Base-by-base conservation (phyloP, 2,888 invertebrate species). In the Acrobasis suavella region DNA sequence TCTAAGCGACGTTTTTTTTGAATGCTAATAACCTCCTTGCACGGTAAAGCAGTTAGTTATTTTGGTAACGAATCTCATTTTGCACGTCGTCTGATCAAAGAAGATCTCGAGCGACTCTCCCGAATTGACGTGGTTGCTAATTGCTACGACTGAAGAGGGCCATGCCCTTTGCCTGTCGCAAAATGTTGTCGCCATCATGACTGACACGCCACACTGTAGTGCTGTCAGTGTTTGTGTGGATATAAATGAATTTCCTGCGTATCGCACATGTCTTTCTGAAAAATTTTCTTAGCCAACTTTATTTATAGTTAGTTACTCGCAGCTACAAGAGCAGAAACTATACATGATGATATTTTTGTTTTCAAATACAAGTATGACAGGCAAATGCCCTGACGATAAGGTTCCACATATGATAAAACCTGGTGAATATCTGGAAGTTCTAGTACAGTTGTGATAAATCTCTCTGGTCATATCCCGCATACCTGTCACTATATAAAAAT, bases 61-160 rank as follows among this genome's bases (percentile, higher is more conserved):
- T 87, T 84, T 85, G 85, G 86, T 78, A 68, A 76, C 78, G 75
- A 81, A 83, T 82, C 76, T 85, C 83, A 80, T 86, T 86, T 86
- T 83, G 85, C 82, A 76, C 73, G 73, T 70, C 69, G 71, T 69
- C 68, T 85, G 90, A 90, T 91, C 91, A 91, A 89, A 89, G 89
- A 72, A 66, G 72, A 69, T 70, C 76, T 74, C 72, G 72, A 73
- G 74, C 71, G 71, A 72, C 82, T 76, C 82, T 78, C 75, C 78
- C 80, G 76, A 83, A 83, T 75, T 85, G 89, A 88, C 87, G 80
- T 72, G 72, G 73, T 72, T 80, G 83, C 85, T 89, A 87, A 90
- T 90, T 88, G 83, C 81, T 87, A 79, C 73, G 80, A 83, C 86
- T 87, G 83, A 85, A 77, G 80, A 78, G 62, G 62, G 62, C 55